phyloP scores from a whole-genome alignment of 2,888 invertebrate species.

The Falcaria lacertinaria region DNA sequence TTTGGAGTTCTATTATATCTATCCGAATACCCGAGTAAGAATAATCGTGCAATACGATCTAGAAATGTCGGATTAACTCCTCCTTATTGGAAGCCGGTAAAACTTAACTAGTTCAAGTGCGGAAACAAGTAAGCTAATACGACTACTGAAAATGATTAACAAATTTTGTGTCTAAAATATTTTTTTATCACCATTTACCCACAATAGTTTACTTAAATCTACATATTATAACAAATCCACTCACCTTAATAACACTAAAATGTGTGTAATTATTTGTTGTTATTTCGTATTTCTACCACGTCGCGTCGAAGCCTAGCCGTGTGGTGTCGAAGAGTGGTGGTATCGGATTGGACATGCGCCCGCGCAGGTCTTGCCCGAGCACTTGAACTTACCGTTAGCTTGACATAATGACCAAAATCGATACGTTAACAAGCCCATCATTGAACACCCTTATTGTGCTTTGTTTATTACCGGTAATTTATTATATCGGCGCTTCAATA shows the following conservation, averaged over 20 bases:
- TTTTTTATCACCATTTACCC: too few relatives aligned
- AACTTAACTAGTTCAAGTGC: too few relatives aligned
- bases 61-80: too few relatives aligned
- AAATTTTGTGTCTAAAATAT: too few relatives aligned
- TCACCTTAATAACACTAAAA: not conserved
- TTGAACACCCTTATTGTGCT: not conserved
- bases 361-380: slow-evolving; percentile 54
- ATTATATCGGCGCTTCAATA: not conserved
- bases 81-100: too few relatives aligned
- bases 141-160: too few relatives aligned
- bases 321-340: slow-evolving; percentile 41
- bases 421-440: slow-evolving; percentile 15
- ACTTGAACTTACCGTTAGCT: slow-evolving; percentile 66
- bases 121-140: too few relatives aligned
- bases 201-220: too few relatives aligned
- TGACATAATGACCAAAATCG: slow-evolving; percentile 56
- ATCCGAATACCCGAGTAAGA: too few relatives aligned
- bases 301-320: slow-evolving; percentile 29
- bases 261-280: not conserved
- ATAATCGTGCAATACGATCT: too few relatives aligned
- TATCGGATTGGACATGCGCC: slow-evolving; percentile 24
- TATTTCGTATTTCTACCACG: slow-evolving; percentile 20
- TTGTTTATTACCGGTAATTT: not conserved
- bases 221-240: not conserved
- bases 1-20: too few relatives aligned